Percentiles rank a stretch among this genome's conserved stretches.
These are phyloP conservation scores for Eretmocerus hayati DNA, from an alignment of 2,888 invertebrate species.

Conservation along the genomic window DNA sequence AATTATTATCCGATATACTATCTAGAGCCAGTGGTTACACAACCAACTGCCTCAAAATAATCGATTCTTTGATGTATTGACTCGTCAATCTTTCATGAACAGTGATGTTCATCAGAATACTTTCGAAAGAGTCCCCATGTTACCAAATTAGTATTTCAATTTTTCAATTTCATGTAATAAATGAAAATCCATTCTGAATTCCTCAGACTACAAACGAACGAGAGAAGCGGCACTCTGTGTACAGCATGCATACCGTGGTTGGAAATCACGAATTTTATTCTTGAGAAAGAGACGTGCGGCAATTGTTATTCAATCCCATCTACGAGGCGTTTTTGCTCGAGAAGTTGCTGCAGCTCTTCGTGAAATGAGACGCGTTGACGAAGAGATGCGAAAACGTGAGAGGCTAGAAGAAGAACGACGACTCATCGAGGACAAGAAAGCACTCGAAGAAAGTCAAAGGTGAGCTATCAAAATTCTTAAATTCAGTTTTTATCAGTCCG, in stretches of 20 bases:
- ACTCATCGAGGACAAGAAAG: slow-evolving; percentile 51
- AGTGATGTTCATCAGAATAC: background rate
- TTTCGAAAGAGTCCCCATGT: too few species aligned
- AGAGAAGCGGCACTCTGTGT: slow-evolving; percentile 65
- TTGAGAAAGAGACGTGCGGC: slow-evolving; percentile 75
- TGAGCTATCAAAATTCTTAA: too few species aligned
- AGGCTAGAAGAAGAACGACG: slow-evolving; percentile 64
- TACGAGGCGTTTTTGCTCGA: slow-evolving; percentile 83
- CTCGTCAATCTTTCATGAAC: too few species aligned
- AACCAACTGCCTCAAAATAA: too few species aligned
- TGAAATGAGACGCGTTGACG: slow-evolving; percentile 80
- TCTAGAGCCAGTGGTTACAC: too few species aligned
- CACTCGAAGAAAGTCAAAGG: slow-evolving; percentile 61
- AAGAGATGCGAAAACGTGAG: slow-evolving; percentile 76
- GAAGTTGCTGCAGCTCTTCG: slow-evolving; percentile 80
- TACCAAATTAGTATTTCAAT: too few species aligned
- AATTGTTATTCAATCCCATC: slow-evolving; percentile 76
- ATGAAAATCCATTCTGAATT: too few species aligned
- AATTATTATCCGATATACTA: too few species aligned
- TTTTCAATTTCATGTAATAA: too few species aligned
- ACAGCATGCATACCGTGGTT: slow-evolving; percentile 79
- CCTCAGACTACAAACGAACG: slow-evolving; percentile 59
- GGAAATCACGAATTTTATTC: slow-evolving; percentile 77
- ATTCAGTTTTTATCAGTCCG: too few species aligned
- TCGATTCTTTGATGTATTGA: too few species aligned